These are phyloP conservation scores for Lasioglossum morio DNA, from an alignment of 2,888 invertebrate genomes.

Conservation along the genomic window DNA sequence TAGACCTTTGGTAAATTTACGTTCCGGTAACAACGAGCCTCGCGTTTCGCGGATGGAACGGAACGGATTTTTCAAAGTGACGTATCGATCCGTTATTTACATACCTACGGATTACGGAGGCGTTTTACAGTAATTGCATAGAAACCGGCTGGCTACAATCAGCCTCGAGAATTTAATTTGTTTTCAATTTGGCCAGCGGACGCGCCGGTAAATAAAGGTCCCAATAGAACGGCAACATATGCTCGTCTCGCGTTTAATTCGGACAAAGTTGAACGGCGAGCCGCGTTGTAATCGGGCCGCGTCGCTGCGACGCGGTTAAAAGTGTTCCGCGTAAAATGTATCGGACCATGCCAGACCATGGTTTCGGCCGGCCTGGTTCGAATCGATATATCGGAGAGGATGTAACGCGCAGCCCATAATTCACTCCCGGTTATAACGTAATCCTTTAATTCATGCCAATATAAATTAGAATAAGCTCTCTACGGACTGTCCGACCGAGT, in stretches of 20 bases:
- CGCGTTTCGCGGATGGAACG: not conserved
- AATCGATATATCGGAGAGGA: constrained; percentile 67
- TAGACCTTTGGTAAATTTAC: constrained; percentile 16
- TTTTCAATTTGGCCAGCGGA: constrained; percentile 66
- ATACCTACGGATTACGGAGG: constrained; percentile 54
- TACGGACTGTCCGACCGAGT: constrained; percentile 52
- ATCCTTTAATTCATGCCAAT: constrained; percentile 72
- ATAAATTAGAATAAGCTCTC: constrained; percentile 70
- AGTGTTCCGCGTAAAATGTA: constrained; percentile 47
- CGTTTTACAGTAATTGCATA: constrained; percentile 69
- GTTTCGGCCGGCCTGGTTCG: constrained; percentile 32
- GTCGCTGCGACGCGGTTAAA: constrained; percentile 41
- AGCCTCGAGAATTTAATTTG: constrained; percentile 70
- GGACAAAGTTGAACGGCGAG: constrained; percentile 46
- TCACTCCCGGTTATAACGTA: constrained; percentile 68
- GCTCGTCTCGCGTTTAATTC: constrained; percentile 54
- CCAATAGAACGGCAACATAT: constrained; percentile 33
- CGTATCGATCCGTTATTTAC: constrained; percentile 42
- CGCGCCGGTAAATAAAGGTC: constrained; percentile 59
- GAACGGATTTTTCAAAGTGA: constrained; percentile 23
- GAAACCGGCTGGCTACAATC: constrained; percentile 44
- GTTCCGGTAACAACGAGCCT: not conserved
- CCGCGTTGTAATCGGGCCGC: constrained; percentile 27
- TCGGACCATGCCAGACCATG: constrained; percentile 31
- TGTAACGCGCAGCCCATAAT: constrained; percentile 60